Percentiles rank a stretch among this genome's conserved stretches.
Evolutionary conservation across 2,113 vertebrate species (phyloP).

Genomic region (Morone chrysops): DNA sequence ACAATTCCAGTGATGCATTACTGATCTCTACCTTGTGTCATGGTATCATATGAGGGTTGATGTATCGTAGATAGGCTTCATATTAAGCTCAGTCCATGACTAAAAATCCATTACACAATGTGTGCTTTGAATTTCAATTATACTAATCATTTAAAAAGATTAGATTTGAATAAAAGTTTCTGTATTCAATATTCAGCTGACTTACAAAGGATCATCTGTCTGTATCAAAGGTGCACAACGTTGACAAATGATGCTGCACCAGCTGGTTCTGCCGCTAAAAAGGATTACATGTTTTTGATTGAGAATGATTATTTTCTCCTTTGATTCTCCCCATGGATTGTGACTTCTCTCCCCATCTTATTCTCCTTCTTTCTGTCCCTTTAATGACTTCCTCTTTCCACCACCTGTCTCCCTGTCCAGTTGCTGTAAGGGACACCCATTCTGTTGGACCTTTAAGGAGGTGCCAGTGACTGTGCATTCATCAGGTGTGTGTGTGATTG

Average conservation of each 20-base stretch:
- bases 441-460: conserved; percentile 46
- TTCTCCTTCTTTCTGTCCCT: conserved; percentile 31
- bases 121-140: conserved; percentile 62
- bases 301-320: conserved; percentile 60
- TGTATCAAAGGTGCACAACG: conserved; percentile 48
- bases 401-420: conserved; percentile 48
- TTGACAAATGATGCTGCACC: conserved; percentile 50
- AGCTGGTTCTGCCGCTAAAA: conserved; percentile 58
- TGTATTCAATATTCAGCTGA: conserved; percentile 45
- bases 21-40: conserved; percentile 67
- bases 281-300: conserved; percentile 58
- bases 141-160: conserved; percentile 55
- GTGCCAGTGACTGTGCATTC: conserved; percentile 21
- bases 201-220: conserved; percentile 54
- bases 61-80: conserved; percentile 54
- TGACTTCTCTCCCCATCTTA: conserved; percentile 48
- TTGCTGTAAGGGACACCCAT: conserved; percentile 42
- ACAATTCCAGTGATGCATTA: conserved; percentile 56
- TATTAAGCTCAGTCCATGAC: conserved; percentile 45
- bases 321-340: conserved; percentile 52
- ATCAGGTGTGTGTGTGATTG: conserved; percentile 55
- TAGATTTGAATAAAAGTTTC: conserved; percentile 43
- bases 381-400: conserved; percentile 39
- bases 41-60: conserved; percentile 57
- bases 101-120: conserved; percentile 51